Percentiles rank a stretch among this genome's conserved stretches.
phyloP scores from a whole-genome alignment of 2,888 invertebrate genomes.

The Eudemis profundana region DNA sequence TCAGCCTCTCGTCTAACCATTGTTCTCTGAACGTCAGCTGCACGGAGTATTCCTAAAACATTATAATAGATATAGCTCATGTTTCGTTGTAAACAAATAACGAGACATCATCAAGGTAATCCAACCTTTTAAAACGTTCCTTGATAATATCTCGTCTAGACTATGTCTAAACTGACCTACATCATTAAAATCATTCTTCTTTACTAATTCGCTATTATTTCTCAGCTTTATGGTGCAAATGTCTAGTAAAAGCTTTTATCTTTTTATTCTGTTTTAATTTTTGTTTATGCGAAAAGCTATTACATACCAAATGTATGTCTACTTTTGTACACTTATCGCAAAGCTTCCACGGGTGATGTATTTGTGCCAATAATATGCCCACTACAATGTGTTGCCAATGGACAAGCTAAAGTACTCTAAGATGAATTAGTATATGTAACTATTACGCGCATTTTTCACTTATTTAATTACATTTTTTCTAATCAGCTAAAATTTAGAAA shows the following conservation, averaged over 20 bases:
- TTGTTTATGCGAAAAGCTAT: slow-evolving; percentile 55
- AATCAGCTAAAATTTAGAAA: not conserved
- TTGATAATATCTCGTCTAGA: slow-evolving; percentile 24
- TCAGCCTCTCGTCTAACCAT: slow-evolving; percentile 97
- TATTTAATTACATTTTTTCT: not conserved
- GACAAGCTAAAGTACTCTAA: slow-evolving; percentile 29
- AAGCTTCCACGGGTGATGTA: slow-evolving; percentile 54
- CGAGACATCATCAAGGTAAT: slow-evolving; percentile 32
- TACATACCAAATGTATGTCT: slow-evolving; percentile 48
- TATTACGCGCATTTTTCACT: slow-evolving; percentile 23
- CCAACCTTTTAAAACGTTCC: not conserved
- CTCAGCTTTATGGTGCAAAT: slow-evolving; percentile 31
- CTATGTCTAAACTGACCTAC: slow-evolving; percentile 27
- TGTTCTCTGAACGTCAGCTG: slow-evolving; percentile 99
- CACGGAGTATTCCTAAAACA: slow-evolving; percentile 97
- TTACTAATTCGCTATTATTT: slow-evolving; percentile 34
- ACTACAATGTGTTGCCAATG: slow-evolving; percentile 39
- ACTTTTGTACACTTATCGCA: slow-evolving; percentile 43
- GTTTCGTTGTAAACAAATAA: slow-evolving; percentile 18
- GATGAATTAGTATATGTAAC: slow-evolving; percentile 9
- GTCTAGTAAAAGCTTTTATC: slow-evolving; percentile 23
- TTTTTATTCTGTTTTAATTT: slow-evolving; percentile 22
- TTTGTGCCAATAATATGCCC: slow-evolving; percentile 63
- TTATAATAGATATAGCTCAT: slow-evolving; percentile 41
- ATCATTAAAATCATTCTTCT: slow-evolving; percentile 25